Base-by-base conservation (phyloP, 2,888 invertebrate species). In the Agrypnus murinus region DNA sequence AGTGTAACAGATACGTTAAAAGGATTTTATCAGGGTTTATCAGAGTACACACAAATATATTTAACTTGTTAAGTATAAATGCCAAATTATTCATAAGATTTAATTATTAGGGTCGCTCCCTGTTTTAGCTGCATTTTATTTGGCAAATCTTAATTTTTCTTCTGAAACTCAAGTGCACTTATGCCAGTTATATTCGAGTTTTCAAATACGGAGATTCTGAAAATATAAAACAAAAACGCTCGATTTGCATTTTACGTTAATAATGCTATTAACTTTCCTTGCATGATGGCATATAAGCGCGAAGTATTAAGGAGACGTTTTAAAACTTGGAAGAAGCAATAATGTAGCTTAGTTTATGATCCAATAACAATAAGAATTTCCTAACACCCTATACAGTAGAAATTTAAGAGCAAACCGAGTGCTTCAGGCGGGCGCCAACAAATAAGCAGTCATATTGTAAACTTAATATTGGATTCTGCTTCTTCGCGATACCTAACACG, bases 381-480 rank as follows among this genome's bases (percentile, higher is more conserved):
- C 63, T 59, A 67, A 63, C 66, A 69, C 65, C 69, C 71, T 63
- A 71, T 71, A n/a, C n/a, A 71, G 59, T 19, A 65, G 65, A 74
- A 69, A 68, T 73, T 73, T 73, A 71, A 65, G 69, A 76, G 77
- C 71, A 71, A 65, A 71, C 69, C 69, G 69, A 75, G 72, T 67
- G 69, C 71, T 71, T 60, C 74, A 60, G 64, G 69, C 70, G 73
- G 65, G 74, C 67, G 75, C 75, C 72, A 76, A 74, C 76, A 71
- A 66, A 67, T 74, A 75, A 75, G 74, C 75, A 73, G 73, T 76
- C 76, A 76, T 75, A 78, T 77, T 78, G 74, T 76, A 75, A 75
- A 75, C 77, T 77, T 75, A 77, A 77, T 77, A 77, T 77, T 77
- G 77, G 77, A 77, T 77, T 77, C 76, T 64, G 59, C 68, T 73